Evolutionary conservation across 1,140 invertebrate genomes (phyloP).

Genomic region (Trichonephila clavata): DNA sequence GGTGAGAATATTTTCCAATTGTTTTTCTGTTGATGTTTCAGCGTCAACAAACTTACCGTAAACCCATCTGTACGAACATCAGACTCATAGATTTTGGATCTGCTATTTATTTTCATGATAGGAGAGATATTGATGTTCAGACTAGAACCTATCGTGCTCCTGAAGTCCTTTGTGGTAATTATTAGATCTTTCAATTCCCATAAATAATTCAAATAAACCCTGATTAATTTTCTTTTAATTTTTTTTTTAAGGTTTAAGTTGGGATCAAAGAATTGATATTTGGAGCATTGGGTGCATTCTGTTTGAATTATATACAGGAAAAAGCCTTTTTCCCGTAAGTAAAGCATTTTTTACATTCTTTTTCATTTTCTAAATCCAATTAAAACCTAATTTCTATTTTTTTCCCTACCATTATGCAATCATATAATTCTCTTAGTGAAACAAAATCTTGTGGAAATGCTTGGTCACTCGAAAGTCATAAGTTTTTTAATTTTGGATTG

Average conservation of each 20-base stretch:
- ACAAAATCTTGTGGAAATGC: too few species aligned
- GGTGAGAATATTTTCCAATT: not conserved
- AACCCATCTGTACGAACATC: conserved; percentile 82
- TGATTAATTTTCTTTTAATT: too few species aligned
- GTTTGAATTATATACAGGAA: conserved; percentile 98
- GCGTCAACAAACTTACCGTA: conserved; percentile 19
- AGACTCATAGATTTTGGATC: conserved; percentile 99
- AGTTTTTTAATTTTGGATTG: too few species aligned
- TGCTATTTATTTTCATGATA: conserved; percentile 99
- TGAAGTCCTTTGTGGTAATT: conserved; percentile 96
- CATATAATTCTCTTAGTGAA: too few species aligned
- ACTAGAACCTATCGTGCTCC: conserved; percentile 99
- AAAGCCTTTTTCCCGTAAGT: conserved; percentile 92
- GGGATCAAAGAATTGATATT: conserved; percentile 99
- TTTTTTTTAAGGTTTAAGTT: conserved; percentile 89
- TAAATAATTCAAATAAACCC: not conserved
- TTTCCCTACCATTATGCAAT: too few species aligned
- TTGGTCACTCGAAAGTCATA: too few species aligned
- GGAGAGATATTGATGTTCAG: conserved; percentile 99
- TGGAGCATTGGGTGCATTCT: conserved; percentile 99
- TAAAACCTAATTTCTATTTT: too few species aligned
- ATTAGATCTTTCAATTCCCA: not conserved
- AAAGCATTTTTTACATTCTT: not conserved
- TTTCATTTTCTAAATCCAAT: not conserved
- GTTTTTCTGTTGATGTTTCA: not conserved